phyloP scores from a whole-genome alignment of 1,140 invertebrate species.

The Neomicropteryx cornuta region DNA sequence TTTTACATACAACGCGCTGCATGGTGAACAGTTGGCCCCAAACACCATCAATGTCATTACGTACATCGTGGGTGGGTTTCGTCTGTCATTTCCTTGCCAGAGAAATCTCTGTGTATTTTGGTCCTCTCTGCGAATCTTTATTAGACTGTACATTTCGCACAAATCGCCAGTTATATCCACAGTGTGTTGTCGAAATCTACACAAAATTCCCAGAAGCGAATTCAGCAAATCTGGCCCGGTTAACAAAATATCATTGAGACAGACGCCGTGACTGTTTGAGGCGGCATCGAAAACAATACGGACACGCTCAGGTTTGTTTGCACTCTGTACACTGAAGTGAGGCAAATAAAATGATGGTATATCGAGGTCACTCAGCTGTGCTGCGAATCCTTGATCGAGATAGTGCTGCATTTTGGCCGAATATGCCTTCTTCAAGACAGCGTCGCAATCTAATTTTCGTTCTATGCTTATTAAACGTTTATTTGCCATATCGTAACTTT shows the following conservation, averaged over 20 bases:
- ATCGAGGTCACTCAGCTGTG: too few species aligned
- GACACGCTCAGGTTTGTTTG: constrained; percentile 6
- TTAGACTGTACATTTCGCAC: constrained; percentile 19
- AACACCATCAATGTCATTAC: constrained; percentile 17
- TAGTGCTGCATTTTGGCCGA: too few species aligned
- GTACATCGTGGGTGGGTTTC: constrained; percentile 10
- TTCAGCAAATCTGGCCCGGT: constrained; percentile 19
- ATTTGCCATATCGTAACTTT: too few species aligned
- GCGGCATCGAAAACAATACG: constrained; percentile 8
- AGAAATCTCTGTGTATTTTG: constrained; percentile 16
- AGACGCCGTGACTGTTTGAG: constrained; percentile 1
- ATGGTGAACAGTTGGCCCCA: constrained; percentile 15
- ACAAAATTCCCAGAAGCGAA: constrained; percentile 15
- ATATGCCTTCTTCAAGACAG: too few species aligned
- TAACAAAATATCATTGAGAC: constrained; percentile 8
- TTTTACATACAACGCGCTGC: constrained; percentile 14
- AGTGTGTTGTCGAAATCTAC: constrained; percentile 16
- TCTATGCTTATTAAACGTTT: too few species aligned
- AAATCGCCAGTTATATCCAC: constrained; percentile 19
- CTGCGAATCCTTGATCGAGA: too few species aligned
- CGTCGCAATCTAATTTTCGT: too few species aligned
- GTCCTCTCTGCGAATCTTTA: constrained; percentile 10
- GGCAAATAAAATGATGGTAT: neutral
- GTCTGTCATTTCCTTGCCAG: constrained; percentile 8
- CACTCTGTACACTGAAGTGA: neutral